Percentiles rank a stretch among this genome's conserved stretches.
phyloP scores from a whole-genome alignment of 1,140 invertebrate species.

The Latrodectus geometricus region DNA sequence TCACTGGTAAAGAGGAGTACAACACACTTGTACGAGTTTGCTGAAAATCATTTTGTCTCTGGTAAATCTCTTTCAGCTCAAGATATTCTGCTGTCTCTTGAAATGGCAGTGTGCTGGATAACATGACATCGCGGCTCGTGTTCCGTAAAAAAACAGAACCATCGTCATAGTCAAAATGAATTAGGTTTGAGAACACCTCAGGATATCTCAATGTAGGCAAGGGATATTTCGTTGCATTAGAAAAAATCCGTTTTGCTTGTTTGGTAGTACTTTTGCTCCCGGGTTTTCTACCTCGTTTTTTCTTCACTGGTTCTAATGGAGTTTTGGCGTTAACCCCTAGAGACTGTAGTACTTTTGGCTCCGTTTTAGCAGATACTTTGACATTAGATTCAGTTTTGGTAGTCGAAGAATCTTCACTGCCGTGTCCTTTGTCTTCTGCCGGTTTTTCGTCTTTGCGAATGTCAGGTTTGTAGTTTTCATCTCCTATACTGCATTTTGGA shows the following conservation, averaged over 20 bases:
- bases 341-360: neutral
- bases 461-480: neutral
- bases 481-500: neutral
- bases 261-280: constrained; percentile 24
- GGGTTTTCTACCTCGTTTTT: constrained; percentile 41
- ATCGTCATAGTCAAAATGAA: constrained; percentile 35
- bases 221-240: neutral
- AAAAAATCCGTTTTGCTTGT: neutral
- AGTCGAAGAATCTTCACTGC: neutral
- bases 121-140: constrained; percentile 37
- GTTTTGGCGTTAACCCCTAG: neutral
- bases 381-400: neutral
- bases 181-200: constrained; percentile 22
- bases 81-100: constrained; percentile 31
- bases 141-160: constrained; percentile 26
- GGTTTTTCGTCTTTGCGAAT: neutral
- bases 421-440: neutral
- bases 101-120: constrained; percentile 41
- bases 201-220: constrained; percentile 19
- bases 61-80: constrained; percentile 34
- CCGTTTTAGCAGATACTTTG: neutral
- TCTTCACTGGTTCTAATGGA: constrained; percentile 18
- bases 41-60: neutral
- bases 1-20: neutral
- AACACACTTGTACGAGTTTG: neutral